A percentile compares a stretch with the other conserved stretches of the same genome.
Evolutionary conservation across 2,797 vertebrate genomes (phyloP).

Genomic region (Steatocranus sp.): DNA sequence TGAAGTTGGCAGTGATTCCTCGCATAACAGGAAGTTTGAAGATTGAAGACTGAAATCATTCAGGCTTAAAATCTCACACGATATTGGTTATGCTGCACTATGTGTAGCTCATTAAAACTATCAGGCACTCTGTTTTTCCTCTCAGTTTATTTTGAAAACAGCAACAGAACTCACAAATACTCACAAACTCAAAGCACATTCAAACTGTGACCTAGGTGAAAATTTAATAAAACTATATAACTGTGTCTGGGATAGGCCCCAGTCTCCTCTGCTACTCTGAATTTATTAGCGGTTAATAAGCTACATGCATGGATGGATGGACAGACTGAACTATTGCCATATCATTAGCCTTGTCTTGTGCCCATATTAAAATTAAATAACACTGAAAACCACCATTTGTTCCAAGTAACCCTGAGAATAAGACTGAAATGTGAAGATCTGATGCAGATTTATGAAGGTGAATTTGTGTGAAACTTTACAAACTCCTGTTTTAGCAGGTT

Average conservation of each 20-base stretch:
- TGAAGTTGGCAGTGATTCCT: background rate
- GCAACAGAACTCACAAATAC: background rate
- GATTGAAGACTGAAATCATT: background rate
- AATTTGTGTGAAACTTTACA: background rate
- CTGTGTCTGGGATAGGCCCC: background rate
- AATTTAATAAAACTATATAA: background rate
- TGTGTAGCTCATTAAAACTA: background rate
- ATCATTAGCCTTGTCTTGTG: background rate
- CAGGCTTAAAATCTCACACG: background rate
- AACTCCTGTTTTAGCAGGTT: background rate
- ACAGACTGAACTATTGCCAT: background rate
- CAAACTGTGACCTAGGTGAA: background rate
- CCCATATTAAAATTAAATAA: background rate
- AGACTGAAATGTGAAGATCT: background rate
- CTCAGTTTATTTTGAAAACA: background rate
- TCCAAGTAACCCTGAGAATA: background rate
- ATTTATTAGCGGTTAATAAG: background rate
- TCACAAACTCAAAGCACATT: background rate
- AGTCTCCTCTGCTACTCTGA: background rate
- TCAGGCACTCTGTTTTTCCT: background rate
- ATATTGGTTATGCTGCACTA: background rate
- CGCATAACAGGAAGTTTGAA: too few species aligned
- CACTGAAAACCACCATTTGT: background rate
- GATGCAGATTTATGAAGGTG: background rate
- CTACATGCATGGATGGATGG: background rate